Percentiles rank a stretch among this genome's conserved stretches.
phyloP scores from a whole-genome alignment of 1,140 invertebrate species.

The Cylas formicarius region DNA sequence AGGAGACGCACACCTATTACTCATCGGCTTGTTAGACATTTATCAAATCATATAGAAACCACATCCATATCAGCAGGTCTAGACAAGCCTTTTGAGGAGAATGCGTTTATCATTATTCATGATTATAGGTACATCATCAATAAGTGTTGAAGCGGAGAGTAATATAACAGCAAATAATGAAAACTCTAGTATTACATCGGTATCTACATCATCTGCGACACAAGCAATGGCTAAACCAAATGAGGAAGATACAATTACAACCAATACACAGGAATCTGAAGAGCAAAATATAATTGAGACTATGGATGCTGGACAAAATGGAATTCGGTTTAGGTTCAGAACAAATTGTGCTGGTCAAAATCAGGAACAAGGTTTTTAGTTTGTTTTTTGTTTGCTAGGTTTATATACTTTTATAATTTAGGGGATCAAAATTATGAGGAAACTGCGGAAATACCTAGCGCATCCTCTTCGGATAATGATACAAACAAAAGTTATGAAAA shows the following conservation, averaged over 20 bases:
- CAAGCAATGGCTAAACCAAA: constrained; percentile 16
- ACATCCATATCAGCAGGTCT: constrained; percentile 35
- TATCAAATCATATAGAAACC: constrained; percentile 35
- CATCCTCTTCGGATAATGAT: no score
- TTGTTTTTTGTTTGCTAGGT: background rate
- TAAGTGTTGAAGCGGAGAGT: no score
- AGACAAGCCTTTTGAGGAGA: no score
- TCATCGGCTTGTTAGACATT: constrained; percentile 19
- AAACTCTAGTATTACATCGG: no score
- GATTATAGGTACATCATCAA: constrained; percentile 11
- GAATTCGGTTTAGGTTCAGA: no score
- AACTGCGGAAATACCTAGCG: background rate
- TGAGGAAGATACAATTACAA: background rate
- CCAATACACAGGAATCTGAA: constrained; percentile 33
- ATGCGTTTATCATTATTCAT: background rate
- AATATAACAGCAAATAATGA: no score
- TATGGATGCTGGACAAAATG: constrained; percentile 43
- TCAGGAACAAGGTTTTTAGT: background rate
- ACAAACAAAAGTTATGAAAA: no score
- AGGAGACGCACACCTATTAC: constrained; percentile 21
- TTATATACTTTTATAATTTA: constrained; percentile 1
- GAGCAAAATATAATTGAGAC: constrained; percentile 48
- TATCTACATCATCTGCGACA: no score
- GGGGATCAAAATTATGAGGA: constrained; percentile 1
- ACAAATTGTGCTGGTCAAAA: no score